Base-by-base conservation (phyloP, 1,140 invertebrate genomes). In the Meloidogyne hapla region DNA sequence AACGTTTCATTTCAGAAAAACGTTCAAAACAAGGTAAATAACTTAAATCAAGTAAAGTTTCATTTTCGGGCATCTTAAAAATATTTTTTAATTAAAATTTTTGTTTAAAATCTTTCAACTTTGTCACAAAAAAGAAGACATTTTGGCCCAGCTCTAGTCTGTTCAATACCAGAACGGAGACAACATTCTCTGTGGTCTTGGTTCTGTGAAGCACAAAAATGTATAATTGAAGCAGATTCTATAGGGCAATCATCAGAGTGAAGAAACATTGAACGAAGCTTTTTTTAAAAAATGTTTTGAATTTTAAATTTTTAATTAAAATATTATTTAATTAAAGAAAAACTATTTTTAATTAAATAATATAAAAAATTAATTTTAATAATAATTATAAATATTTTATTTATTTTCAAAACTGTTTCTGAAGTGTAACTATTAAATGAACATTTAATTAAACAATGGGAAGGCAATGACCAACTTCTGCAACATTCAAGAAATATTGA, bases 41-140 rank as follows among this genome's bases (percentile, higher is more conserved):
- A 26, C 77, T 79, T 64, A 87, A 75, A 69, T 86, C 84, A 0
- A 86, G 67, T 56, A 74, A 78, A 8, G 78, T 81, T 2, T 83
- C 81, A 25, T 76, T 75, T 38, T 72, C 74, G 33, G 85, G 83
- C 28, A 80, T 61, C 75, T 76, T n/a, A 63, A 70, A 45, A 18
- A 48, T 26, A 15, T 65, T 70, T 45, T 62, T 61, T 25, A n/a
- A n/a, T n/a, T n/a, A 15, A 0, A 15, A 48, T 71, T 62, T 48
- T 74, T 74, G 15, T 48, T 66, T 42, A 10, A 25, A 25, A n/a
- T 15, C 18, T 18, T 21, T 12, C 23, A 74, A 75, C 67, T 72
- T 86, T 83, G 62, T 86, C 85, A 64, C 84, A 86, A 79, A 86
- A 86, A 8, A 80, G 65, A 0, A 86, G 66, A 56, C 84, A 86